These are phyloP conservation scores for Graphium colonna DNA, from an alignment of 2,888 invertebrate genomes.

Conservation along the genomic window DNA sequence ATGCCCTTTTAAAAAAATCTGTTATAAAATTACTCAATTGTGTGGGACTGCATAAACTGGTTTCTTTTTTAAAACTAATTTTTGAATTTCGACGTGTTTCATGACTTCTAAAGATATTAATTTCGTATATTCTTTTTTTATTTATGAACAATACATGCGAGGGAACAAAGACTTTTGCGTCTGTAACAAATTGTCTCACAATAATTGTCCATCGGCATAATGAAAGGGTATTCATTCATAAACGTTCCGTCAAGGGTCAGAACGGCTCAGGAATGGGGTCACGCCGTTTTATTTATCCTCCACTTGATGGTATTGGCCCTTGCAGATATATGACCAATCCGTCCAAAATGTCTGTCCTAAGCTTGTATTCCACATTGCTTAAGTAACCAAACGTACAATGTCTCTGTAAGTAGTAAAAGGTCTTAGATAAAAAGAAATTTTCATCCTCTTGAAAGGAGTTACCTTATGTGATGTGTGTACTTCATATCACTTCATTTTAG, in stretches of 20 bases:
- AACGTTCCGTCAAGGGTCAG: constrained; percentile 1
- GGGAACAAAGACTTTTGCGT: too few relatives aligned
- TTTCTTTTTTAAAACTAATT: too few relatives aligned
- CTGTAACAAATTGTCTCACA: too few relatives aligned
- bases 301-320: constrained; percentile 25
- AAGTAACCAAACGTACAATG: neutral
- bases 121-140: too few relatives aligned
- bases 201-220: neutral
- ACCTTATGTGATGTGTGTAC: too few relatives aligned
- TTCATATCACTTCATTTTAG: too few relatives aligned
- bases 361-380: neutral
- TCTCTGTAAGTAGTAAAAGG: neutral
- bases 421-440: neutral
- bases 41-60: too few relatives aligned
- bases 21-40: too few relatives aligned
- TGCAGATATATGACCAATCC: constrained; percentile 23
- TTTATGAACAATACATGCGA: too few relatives aligned
- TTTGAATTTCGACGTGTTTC: too few relatives aligned
- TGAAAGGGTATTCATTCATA: constrained; percentile 5
- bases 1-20: too few relatives aligned
- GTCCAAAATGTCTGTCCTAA: constrained; percentile 11
- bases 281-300: constrained; percentile 26
- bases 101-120: too few relatives aligned
- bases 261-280: constrained; percentile 19
- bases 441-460: neutral